A percentile compares a stretch with the other conserved stretches of the same genome.
Evolutionary conservation across 2,113 vertebrate genomes (phyloP).

Genomic region (Ptilonorhynchus violaceus): DNA sequence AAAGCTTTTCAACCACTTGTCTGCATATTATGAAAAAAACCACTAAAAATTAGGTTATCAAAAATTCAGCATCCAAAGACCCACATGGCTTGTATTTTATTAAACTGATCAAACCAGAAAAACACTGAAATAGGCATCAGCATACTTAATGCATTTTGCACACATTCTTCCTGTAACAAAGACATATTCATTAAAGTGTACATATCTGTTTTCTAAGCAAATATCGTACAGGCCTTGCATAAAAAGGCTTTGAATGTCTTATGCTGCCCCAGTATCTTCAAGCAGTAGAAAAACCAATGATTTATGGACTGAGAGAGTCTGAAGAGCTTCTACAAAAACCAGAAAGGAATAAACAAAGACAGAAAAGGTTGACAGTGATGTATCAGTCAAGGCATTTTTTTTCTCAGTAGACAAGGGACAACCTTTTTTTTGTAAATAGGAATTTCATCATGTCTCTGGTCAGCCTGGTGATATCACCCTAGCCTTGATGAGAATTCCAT

Average conservation of each 20-base stretch:
- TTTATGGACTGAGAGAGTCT: constrained; percentile 42
- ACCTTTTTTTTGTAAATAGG: constrained; percentile 49
- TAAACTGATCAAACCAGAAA: not conserved
- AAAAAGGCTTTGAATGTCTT: not conserved
- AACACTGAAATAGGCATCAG: not conserved
- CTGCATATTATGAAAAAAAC: not conserved
- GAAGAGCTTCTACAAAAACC: constrained; percentile 38
- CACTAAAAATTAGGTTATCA: not conserved
- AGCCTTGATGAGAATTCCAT: constrained; percentile 24
- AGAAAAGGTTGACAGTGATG: constrained; percentile 52
- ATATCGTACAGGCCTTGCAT: not conserved
- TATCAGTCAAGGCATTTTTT: constrained; percentile 15
- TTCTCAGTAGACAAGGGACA: constrained; percentile 21
- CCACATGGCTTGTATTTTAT: not conserved
- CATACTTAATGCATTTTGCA: not conserved
- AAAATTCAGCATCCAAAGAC: not conserved
- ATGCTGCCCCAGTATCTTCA: not conserved
- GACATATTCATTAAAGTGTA: not conserved
- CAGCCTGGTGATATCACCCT: constrained; percentile 47
- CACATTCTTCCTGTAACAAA: not conserved
- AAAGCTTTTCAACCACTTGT: not conserved
- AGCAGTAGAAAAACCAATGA: constrained; percentile 38
- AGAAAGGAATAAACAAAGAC: constrained; percentile 51
- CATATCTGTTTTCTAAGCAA: not conserved
- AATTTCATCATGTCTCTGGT: constrained; percentile 58